These are phyloP conservation scores for Cheirogaleus major DNA, from an alignment of 2,797 vertebrate genomes.

Conservation along the genomic window DNA sequence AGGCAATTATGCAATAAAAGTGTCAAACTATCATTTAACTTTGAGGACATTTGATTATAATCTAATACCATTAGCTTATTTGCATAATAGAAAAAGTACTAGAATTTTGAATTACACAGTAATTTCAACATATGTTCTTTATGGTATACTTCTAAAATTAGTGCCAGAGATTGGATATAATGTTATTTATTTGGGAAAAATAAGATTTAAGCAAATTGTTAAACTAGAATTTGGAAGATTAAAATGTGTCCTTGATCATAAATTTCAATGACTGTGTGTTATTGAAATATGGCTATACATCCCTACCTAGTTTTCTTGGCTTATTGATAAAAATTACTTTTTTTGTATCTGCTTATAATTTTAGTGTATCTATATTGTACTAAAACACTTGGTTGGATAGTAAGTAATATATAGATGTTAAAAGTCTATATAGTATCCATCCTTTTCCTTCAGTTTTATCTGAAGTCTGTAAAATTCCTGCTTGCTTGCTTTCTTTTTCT, in stretches of 20 bases:
- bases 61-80: slow-evolving; percentile 17
- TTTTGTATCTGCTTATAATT: not conserved
- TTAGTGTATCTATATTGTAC: not conserved
- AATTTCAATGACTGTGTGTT: not conserved
- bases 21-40: not conserved
- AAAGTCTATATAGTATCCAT: not conserved
- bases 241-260: not conserved
- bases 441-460: not conserved
- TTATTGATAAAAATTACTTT: not conserved
- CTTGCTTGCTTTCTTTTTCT: not conserved
- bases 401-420: not conserved
- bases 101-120: not conserved
- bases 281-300: not conserved
- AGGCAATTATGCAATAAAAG: not conserved
- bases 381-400: not conserved
- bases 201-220: not conserved
- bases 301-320: not conserved
- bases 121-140: not conserved
- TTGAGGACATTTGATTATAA: slow-evolving; percentile 36
- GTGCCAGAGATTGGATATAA: not conserved
- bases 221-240: not conserved
- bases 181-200: not conserved
- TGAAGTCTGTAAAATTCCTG: not conserved
- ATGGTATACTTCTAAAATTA: not conserved
- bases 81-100: not conserved